Evolutionary conservation across 2,797 vertebrate genomes (phyloP).

Genomic region (Ptychobarbus kaznakovi): DNA sequence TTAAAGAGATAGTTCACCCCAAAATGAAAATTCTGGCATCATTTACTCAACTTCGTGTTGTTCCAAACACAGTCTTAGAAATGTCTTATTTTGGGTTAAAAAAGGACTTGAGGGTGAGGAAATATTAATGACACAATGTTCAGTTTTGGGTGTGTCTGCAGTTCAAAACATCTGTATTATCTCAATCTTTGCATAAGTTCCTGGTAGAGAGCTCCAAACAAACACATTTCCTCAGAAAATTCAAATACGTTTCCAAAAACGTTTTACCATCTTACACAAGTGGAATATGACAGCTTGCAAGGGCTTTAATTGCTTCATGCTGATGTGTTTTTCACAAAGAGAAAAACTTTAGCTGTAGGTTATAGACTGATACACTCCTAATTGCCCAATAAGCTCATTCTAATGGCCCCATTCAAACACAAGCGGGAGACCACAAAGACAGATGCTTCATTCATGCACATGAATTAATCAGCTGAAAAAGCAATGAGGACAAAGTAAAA

Average conservation of each 20-base stretch:
- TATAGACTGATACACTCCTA: constrained; percentile 17
- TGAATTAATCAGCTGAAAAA: constrained; percentile 2
- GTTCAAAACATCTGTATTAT: background rate
- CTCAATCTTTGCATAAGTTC: background rate
- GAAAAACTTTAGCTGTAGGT: background rate
- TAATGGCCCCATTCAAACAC: constrained; percentile 14
- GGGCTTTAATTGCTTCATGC: background rate
- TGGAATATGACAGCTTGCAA: background rate
- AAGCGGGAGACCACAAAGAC: background rate
- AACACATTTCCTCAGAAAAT: no score
- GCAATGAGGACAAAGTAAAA: background rate
- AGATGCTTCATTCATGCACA: background rate
- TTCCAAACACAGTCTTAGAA: background rate
- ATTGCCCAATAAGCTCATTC: constrained; percentile 14
- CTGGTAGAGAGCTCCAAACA: background rate
- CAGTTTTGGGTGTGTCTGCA: background rate
- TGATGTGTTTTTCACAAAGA: background rate
- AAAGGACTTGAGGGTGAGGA: background rate
- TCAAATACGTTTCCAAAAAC: background rate
- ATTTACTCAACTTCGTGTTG: background rate
- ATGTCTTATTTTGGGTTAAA: background rate
- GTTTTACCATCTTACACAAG: background rate
- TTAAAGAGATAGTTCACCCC: background rate
- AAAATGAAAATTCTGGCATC: background rate
- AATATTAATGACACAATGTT: background rate